A percentile compares a stretch with the other conserved stretches of the same genome.
Conservation (phyloP, 1,140 invertebrate species). For the Kradibia gibbosae region DNA sequence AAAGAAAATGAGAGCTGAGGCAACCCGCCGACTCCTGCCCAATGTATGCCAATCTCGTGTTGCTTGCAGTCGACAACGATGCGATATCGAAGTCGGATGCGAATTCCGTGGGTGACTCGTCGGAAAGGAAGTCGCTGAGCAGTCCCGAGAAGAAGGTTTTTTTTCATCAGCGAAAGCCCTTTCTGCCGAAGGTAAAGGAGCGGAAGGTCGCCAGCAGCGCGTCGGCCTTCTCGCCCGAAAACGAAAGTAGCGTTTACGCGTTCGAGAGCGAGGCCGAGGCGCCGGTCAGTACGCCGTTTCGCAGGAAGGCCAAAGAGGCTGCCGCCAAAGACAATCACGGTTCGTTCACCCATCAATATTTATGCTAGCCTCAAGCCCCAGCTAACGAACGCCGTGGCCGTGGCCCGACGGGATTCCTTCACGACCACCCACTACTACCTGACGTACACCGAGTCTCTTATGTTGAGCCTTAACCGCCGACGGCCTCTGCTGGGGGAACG, state of each 20-base stretch:
- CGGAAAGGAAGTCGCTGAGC: slow-evolving; percentile 60
- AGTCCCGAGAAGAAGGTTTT: slow-evolving; percentile 72
- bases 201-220: slow-evolving; percentile 70
- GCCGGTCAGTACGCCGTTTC: slow-evolving; percentile 72
- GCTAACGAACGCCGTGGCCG: background rate
- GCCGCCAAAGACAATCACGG: slow-evolving; percentile 21
- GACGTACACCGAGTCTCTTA: too few relatives aligned
- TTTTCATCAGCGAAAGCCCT: slow-evolving; percentile 72
- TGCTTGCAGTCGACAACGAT: slow-evolving; percentile 57
- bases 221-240: slow-evolving; percentile 79
- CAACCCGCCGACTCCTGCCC: background rate
- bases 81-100: slow-evolving; percentile 56
- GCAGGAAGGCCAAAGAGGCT: slow-evolving; percentile 69
- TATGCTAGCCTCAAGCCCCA: background rate
- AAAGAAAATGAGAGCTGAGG: background rate
- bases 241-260: slow-evolving; percentile 81
- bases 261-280: slow-evolving; percentile 77
- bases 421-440: too few relatives aligned
- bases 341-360: background rate
- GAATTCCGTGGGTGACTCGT: slow-evolving; percentile 55
- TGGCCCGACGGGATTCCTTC: background rate
- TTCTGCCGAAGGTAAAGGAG: slow-evolving; percentile 73
- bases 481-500: too few relatives aligned
- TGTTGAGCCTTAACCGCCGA: too few relatives aligned
- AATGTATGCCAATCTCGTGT: background rate